These are phyloP conservation scores for Esperia sulphurella DNA, from an alignment of 2,888 invertebrate genomes.

Conservation along the genomic window DNA sequence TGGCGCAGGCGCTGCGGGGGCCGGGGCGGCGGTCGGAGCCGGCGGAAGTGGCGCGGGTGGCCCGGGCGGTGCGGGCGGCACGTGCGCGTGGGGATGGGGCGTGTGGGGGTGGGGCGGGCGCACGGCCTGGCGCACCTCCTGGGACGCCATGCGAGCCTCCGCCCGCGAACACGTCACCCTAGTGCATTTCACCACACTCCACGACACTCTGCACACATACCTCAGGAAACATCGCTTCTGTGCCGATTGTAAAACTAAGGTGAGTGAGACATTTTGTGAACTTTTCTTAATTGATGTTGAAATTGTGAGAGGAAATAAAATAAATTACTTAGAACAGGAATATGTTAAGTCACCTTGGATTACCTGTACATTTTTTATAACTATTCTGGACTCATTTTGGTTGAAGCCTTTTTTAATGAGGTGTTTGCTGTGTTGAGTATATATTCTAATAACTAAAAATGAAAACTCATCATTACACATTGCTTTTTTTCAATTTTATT, in stretches of 20 bases:
- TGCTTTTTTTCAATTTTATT: too few relatives aligned
- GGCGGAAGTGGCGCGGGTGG: conserved; percentile 86
- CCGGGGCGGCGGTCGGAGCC: conserved; percentile 87
- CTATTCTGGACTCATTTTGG: too few relatives aligned
- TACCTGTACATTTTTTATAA: too few relatives aligned
- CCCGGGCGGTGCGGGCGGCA: conserved; percentile 84
- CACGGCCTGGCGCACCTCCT: conserved; percentile 89
- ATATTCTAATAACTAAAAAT: too few relatives aligned
- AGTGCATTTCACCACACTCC: conserved; percentile 90
- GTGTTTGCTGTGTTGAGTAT: too few relatives aligned
- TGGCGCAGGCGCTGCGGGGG: conserved; percentile 92
- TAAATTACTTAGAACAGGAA: too few relatives aligned
- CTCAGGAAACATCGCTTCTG: conserved; percentile 96
- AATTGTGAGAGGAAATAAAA: too few relatives aligned
- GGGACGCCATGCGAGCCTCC: conserved; percentile 90
- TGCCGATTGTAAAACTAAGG: conserved; percentile 95
- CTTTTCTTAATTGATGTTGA: background rate
- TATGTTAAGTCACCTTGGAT: too few relatives aligned
- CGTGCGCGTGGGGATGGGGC: conserved; percentile 87
- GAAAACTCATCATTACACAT: too few relatives aligned
- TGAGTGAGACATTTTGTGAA: conserved; percentile 44
- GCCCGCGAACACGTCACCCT: conserved; percentile 92
- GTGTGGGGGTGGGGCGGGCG: conserved; percentile 82
- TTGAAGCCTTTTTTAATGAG: too few relatives aligned
- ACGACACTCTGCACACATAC: conserved; percentile 93